Percentiles rank a stretch among this genome's conserved stretches.
Evolutionary conservation across 2,888 invertebrate species (phyloP).

Genomic region (Cordilura impudica): DNA sequence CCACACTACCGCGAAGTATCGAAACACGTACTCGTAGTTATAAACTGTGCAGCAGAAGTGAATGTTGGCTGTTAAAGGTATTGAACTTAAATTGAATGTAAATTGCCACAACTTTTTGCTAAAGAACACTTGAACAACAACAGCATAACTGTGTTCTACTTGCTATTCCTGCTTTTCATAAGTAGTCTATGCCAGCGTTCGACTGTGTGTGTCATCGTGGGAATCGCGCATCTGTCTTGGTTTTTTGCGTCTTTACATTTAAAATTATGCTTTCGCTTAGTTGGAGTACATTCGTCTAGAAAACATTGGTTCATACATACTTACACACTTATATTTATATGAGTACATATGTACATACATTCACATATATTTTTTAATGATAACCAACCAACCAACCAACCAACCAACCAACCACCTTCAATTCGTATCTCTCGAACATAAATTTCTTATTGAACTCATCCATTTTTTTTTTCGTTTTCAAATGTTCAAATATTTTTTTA

Average conservation of each 20-base stretch:
- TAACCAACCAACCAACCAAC: background rate
- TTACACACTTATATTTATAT: no score
- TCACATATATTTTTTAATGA: conserved; percentile 6
- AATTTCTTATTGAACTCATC: conserved; percentile 48
- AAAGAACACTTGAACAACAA: conserved; percentile 18
- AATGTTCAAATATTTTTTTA: conserved; percentile 4
- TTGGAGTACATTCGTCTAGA: background rate
- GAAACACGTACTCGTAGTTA: background rate
- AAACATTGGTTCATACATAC: background rate
- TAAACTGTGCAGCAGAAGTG: conserved; percentile 10
- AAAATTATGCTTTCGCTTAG: conserved; percentile 49
- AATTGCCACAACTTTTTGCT: conserved; percentile 59
- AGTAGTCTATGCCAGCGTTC: background rate
- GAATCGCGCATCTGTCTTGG: conserved; percentile 58
- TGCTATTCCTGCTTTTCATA: conserved; percentile 22
- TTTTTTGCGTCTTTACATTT: conserved; percentile 33
- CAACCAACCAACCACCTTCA: background rate
- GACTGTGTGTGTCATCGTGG: conserved; percentile 53
- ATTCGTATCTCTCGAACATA: conserved; percentile 11
- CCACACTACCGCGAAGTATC: background rate
- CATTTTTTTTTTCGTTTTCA: conserved; percentile 23
- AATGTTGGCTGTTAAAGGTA: conserved; percentile 42
- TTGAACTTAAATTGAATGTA: conserved; percentile 66
- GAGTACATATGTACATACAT: no score
- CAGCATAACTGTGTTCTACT: conserved; percentile 30